Conservation (phyloP, 2,113 vertebrate species). For the Heterochromis multidens region DNA sequence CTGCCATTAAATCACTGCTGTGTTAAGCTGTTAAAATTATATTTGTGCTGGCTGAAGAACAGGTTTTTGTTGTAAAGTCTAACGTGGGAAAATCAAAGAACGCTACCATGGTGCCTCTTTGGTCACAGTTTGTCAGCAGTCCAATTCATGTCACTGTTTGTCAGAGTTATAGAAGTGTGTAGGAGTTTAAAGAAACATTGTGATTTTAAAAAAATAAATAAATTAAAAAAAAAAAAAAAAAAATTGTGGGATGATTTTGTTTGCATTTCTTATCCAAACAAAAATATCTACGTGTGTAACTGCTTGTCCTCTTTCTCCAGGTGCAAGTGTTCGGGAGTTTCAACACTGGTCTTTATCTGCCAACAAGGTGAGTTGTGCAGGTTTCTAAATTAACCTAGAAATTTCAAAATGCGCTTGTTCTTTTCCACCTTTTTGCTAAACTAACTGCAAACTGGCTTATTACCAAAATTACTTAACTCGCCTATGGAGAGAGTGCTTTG, state of each 20-base stretch:
- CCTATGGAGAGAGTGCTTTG: neutral
- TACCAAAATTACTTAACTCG: neutral
- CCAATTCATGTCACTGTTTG: neutral
- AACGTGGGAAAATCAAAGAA: neutral
- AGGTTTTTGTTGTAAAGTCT: neutral
- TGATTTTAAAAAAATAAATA: too few relatives aligned
- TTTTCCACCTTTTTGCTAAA: neutral
- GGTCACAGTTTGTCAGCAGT: neutral
- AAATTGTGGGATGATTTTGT: neutral
- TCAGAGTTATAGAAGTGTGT: neutral
- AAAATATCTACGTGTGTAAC: neutral
- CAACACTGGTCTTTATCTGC: constrained; percentile 93
- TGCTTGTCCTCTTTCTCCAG: constrained; percentile 61
- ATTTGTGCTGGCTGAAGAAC: neutral
- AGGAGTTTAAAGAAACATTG: neutral
- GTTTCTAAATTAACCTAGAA: neutral
- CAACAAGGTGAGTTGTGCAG: constrained; percentile 84
- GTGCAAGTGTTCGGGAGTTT: constrained; percentile 97
- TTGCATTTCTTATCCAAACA: neutral
- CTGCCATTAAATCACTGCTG: neutral
- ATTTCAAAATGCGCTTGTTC: neutral
- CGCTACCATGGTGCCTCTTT: neutral
- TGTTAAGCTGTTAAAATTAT: neutral
- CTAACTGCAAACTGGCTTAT: neutral
- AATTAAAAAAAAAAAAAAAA: too few relatives aligned